These are phyloP conservation scores for Sinocyclocheilus maitianheensis DNA, from an alignment of 2,113 vertebrate species.

Conservation along the genomic window DNA sequence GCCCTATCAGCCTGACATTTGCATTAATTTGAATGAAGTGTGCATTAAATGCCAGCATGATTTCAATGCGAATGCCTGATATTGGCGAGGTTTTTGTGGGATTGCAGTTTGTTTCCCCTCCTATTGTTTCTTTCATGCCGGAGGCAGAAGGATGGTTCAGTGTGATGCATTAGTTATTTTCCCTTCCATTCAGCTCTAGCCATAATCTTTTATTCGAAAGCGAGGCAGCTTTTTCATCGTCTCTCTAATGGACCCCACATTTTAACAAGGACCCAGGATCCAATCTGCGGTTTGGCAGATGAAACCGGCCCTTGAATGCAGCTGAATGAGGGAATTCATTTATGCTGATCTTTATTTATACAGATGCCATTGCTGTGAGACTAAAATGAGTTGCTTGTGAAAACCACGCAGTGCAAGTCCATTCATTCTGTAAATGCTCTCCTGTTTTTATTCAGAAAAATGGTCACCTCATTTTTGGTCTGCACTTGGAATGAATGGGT, in stretches of 20 bases:
- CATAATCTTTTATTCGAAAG: slow-evolving; percentile 14
- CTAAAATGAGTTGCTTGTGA: neutral
- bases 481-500: neutral
- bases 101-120: slow-evolving; percentile 14
- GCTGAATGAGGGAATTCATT: neutral
- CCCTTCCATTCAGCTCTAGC: slow-evolving; percentile 9
- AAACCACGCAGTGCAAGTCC: neutral
- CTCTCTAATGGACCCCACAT: slow-evolving; percentile 27
- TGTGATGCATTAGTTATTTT: neutral
- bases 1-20: slow-evolving; percentile 5
- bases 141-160: neutral
- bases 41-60: slow-evolving; percentile 18
- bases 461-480: slow-evolving; percentile 5
- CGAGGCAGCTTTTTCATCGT: neutral
- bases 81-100: neutral
- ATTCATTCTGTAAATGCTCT: neutral
- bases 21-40: neutral
- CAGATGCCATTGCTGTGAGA: neutral
- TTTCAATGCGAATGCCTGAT: neutral
- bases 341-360: neutral
- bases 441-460: neutral
- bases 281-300: slow-evolving; percentile 22
- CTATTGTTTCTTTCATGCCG: neutral
- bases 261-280: slow-evolving; percentile 14
- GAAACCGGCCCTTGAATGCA: slow-evolving; percentile 7